Evolutionary conservation across 2,888 invertebrate species (phyloP).

Genomic region (Petrolisthes manimaculis): DNA sequence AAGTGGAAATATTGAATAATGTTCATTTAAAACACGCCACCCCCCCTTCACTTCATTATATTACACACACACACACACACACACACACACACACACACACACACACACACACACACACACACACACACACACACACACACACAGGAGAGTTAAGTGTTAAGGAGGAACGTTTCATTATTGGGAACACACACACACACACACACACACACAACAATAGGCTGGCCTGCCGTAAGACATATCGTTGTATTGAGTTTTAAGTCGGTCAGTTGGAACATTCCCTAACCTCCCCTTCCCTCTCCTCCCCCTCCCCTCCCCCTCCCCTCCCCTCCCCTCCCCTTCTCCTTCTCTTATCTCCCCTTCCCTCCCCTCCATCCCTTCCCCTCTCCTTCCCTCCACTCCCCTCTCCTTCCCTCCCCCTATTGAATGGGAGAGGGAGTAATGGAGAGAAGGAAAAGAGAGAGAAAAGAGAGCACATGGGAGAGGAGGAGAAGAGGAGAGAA

Average conservation of each 20-base stretch:
- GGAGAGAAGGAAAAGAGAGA: too few relatives aligned
- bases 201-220: too few relatives aligned
- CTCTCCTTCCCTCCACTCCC: not conserved
- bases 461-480: too few relatives aligned
- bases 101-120: slow-evolving; percentile 38
- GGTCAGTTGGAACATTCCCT: not conserved
- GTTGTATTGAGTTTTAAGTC: too few relatives aligned
- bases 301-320: not conserved
- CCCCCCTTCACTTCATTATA: not conserved
- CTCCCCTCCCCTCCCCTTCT: not conserved
- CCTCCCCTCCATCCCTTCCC: not conserved
- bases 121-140: slow-evolving; percentile 32
- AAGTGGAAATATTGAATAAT: not conserved
- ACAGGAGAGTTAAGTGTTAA: not conserved
- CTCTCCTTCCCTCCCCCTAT: not conserved
- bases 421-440: too few relatives aligned
- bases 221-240: too few relatives aligned
- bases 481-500: too few relatives aligned
- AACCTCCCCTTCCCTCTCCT: not conserved
- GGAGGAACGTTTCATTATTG: not conserved
- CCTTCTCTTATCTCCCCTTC: not conserved
- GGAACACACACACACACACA: not conserved
- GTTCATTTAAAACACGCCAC: not conserved
- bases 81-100: slow-evolving; percentile 35
- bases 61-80: slow-evolving; percentile 21